phyloP scores from a whole-genome alignment of 2,797 vertebrate genomes.

The Hybognathus amarus region DNA sequence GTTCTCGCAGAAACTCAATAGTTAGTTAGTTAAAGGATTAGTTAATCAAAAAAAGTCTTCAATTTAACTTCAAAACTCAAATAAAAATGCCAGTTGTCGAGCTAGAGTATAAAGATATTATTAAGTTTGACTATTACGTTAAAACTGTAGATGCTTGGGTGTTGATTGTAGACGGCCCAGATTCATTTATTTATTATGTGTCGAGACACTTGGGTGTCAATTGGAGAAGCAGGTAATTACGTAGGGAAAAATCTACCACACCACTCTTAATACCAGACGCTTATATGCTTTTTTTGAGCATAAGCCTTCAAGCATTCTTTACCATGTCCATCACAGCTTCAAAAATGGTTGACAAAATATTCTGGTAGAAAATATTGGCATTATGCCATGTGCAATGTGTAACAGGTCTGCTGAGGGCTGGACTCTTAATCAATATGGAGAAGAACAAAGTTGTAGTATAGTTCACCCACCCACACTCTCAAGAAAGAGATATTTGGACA shows the following conservation, averaged over 20 bases:
- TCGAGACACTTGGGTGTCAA: no score
- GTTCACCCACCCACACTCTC: background rate
- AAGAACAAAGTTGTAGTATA: background rate
- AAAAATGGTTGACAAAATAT: background rate
- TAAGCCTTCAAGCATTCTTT: slow-evolving; percentile 1
- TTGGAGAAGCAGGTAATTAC: no score
- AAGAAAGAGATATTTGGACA: background rate
- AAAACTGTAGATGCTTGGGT: no score
- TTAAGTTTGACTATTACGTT: no score
- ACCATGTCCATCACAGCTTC: background rate
- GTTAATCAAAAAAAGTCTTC: background rate
- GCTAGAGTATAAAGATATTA: no score
- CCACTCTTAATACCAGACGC: no score
- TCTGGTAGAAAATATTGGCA: background rate
- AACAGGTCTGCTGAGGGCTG: background rate
- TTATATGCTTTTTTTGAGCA: no score
- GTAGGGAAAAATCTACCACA: no score
- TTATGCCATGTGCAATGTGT: slow-evolving; percentile 12
- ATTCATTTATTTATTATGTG: no score
- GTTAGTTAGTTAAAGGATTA: background rate
- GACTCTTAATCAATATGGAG: slow-evolving; percentile 6
- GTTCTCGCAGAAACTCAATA: background rate
- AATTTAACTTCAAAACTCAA: no score
- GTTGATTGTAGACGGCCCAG: no score
- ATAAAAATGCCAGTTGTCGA: background rate